Percentiles rank a stretch among this genome's conserved stretches.
Conservation (phyloP, 2,113 vertebrate species). For the Megaptera novaeangliae region DNA sequence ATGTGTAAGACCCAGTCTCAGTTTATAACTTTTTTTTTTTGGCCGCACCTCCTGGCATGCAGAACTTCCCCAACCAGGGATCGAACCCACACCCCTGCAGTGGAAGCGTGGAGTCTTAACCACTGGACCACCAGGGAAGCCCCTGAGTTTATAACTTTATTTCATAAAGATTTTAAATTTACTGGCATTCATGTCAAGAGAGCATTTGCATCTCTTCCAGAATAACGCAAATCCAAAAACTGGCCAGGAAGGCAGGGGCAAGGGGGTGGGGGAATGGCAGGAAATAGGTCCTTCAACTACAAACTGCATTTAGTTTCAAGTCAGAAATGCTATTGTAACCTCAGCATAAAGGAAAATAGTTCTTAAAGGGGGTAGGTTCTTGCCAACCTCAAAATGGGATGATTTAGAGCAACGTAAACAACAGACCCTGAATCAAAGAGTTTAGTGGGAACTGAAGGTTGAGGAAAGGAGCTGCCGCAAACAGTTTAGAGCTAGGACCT, state of each 20-base stretch:
- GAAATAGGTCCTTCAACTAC: not conserved
- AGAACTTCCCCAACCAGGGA: not conserved
- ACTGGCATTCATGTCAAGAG: not conserved
- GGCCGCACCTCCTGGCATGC: not conserved
- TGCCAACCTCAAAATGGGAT: not conserved
- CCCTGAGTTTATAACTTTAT: not conserved
- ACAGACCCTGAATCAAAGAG: not conserved
- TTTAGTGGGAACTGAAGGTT: not conserved
- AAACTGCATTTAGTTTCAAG: not conserved
- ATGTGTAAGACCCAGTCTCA: not conserved
- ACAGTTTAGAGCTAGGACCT: not conserved
- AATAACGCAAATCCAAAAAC: not conserved
- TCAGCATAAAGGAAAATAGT: not conserved
- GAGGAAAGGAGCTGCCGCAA: not conserved
- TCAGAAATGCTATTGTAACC: not conserved
- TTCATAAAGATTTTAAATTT: not conserved
- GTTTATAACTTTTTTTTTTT: not conserved
- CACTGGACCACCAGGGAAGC: not conserved
- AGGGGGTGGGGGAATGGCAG: no score
- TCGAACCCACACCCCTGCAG: not conserved
- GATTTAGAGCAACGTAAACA: not conserved
- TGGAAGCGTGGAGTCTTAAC: not conserved
- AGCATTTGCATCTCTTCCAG: not conserved
- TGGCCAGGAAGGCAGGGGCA: not conserved
- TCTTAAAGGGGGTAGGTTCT: not conserved